These are phyloP conservation scores for Philonicus albiceps DNA, from an alignment of 2,888 invertebrate genomes.

Conservation along the genomic window DNA sequence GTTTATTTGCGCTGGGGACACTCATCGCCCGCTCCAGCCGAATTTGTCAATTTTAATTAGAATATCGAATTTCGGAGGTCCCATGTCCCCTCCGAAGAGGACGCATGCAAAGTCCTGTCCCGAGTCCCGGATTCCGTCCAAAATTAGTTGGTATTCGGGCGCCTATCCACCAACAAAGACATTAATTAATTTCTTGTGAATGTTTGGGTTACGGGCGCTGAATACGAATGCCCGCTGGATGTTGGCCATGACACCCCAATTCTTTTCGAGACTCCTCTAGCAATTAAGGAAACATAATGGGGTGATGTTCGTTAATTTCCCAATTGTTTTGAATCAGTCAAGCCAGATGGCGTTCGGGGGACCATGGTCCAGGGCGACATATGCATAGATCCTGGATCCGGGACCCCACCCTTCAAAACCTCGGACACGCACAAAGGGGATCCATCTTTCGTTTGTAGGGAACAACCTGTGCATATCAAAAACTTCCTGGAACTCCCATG, in stretches of 20 bases:
- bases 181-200: slow-evolving; percentile 36
- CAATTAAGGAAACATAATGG: slow-evolving; percentile 41
- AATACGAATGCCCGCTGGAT: slow-evolving; percentile 13
- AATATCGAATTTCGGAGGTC: slow-evolving; percentile 34
- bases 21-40: not conserved
- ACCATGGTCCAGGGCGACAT: not conserved
- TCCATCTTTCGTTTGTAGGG: slow-evolving; percentile 6
- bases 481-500: not conserved
- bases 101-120: not conserved
- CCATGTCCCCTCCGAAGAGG: not conserved
- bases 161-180: not conserved
- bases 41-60: slow-evolving; percentile 46
- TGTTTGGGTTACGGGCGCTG: slow-evolving; percentile 17
- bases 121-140: not conserved
- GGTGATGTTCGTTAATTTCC: slow-evolving; percentile 38
- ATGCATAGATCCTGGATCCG: not conserved
- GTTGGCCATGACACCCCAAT: not conserved
- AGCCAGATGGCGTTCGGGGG: slow-evolving; percentile 36
- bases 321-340: slow-evolving; percentile 42
- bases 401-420: not conserved
- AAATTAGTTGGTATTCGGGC: not conserved
- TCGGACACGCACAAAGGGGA: slow-evolving; percentile 41
- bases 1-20: slow-evolving; percentile 11
- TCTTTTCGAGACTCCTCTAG: not conserved
- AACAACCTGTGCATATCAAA: slow-evolving; percentile 23